Conservation (phyloP, 2,113 vertebrate species). For the Ailuropoda melanoleuca region DNA sequence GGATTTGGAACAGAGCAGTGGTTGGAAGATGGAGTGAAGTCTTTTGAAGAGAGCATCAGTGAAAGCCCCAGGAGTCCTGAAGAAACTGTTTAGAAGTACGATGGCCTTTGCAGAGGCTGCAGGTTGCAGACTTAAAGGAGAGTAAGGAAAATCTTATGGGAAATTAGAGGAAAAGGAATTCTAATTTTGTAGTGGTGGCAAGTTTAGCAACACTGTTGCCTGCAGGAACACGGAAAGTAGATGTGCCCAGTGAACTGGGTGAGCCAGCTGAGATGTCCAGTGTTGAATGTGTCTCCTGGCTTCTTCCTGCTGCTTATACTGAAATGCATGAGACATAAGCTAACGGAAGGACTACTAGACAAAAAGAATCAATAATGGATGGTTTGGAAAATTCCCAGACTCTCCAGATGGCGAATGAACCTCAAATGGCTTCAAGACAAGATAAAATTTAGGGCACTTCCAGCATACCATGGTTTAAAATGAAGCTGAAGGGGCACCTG, state of each 20-base stretch:
- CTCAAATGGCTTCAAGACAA: conserved; percentile 7
- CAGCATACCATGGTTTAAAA: background rate
- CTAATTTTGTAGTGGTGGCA: background rate
- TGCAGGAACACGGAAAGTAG: background rate
- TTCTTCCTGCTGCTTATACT: background rate
- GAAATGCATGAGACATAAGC: background rate
- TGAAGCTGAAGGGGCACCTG: background rate
- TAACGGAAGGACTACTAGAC: background rate
- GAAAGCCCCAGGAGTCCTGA: background rate
- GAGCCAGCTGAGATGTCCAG: background rate
- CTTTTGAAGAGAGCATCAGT: background rate
- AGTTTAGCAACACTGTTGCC: background rate
- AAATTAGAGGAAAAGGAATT: background rate
- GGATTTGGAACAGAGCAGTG: background rate
- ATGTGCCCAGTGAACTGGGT: background rate
- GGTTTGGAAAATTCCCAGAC: background rate
- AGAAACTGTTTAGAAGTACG: background rate
- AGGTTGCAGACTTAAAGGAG: background rate
- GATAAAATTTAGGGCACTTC: background rate
- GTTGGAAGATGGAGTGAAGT: background rate
- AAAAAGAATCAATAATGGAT: background rate
- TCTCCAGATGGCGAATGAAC: background rate
- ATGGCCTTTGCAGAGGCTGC: background rate
- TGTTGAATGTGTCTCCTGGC: background rate
- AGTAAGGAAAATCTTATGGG: background rate